phyloP scores from a whole-genome alignment of 2,797 vertebrate genomes.

The Microctenopoma lineatum region DNA sequence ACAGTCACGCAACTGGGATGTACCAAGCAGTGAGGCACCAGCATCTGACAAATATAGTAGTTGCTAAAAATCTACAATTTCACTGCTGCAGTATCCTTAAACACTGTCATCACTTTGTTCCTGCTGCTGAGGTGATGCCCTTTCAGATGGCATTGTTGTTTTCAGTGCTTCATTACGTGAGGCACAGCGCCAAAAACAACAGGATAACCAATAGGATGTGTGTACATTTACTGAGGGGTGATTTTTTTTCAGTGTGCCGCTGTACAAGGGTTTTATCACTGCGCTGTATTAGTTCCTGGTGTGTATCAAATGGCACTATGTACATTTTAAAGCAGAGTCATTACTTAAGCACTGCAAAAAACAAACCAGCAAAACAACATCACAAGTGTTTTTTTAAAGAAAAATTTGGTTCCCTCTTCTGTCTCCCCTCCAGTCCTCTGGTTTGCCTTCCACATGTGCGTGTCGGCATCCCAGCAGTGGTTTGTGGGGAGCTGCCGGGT shows the following conservation, averaged over 20 bases:
- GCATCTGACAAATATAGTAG: conserved; percentile 50
- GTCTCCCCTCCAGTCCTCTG: conserved; percentile 30
- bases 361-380: conserved; percentile 48
- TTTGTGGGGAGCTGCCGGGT: conserved; percentile 79
- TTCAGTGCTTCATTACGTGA: conserved; percentile 55
- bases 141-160: conserved; percentile 58
- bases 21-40: conserved; percentile 58
- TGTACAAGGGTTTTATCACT: conserved; percentile 51
- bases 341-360: conserved; percentile 42
- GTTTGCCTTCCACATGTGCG: conserved; percentile 62
- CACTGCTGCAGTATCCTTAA: conserved; percentile 50
- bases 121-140: conserved; percentile 35
- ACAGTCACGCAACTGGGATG: conserved; percentile 67
- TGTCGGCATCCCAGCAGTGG: conserved; percentile 72
- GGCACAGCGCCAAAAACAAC: conserved; percentile 69
- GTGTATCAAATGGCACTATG: conserved; percentile 41
- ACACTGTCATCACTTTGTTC: conserved; percentile 41
- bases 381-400: conserved; percentile 65
- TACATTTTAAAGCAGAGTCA: conserved; percentile 19
- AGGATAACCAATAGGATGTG: conserved; percentile 65
- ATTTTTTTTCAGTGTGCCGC: conserved; percentile 43
- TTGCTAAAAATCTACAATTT: conserved; percentile 34
- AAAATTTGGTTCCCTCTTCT: conserved; percentile 54
- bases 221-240: conserved; percentile 55
- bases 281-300: conserved; percentile 57